Percentiles rank a stretch among this genome's conserved stretches.
Conservation (phyloP, 2,113 vertebrate genomes). For the Phylloscopus whistleri region DNA sequence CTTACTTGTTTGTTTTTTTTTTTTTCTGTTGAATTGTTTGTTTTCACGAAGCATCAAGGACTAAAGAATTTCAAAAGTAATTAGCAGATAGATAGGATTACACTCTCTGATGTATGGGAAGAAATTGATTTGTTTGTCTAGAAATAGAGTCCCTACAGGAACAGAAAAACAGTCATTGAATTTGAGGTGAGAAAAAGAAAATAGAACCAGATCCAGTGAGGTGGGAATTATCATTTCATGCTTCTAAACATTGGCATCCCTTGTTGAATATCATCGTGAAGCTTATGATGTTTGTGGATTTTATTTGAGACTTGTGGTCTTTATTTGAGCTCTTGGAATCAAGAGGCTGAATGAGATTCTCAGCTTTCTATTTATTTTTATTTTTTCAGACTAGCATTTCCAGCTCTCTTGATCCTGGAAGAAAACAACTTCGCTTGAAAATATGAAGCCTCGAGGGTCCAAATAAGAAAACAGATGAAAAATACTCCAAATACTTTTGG, state of each 20-base stretch:
- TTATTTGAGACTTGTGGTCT: conserved; percentile 49
- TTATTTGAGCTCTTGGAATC: conserved; percentile 52
- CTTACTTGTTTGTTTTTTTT: background rate
- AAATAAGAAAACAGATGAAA: conserved; percentile 53
- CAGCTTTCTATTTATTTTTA: conserved; percentile 58
- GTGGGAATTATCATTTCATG: conserved; percentile 14
- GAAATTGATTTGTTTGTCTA: background rate
- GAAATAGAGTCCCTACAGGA: background rate
- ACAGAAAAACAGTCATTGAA: background rate
- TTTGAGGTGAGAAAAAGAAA: conserved; percentile 35
- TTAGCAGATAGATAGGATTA: background rate
- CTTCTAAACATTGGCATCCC: background rate
- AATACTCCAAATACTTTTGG: conserved; percentile 48
- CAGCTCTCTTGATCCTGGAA: conserved; percentile 56
- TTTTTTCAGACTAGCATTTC: conserved; percentile 49
- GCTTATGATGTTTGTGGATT: conserved; percentile 45
- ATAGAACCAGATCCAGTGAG: background rate
- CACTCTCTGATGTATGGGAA: background rate
- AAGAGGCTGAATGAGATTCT: conserved; percentile 54
- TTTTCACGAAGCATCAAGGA: background rate
- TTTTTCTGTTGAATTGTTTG: background rate
- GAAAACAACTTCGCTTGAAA: conserved; percentile 64
- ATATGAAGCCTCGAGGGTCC: conserved; percentile 51
- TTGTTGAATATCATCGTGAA: background rate
- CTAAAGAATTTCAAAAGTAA: background rate